A percentile compares a stretch with the other conserved stretches of the same genome.
These are phyloP conservation scores for Phytoseiulus persimilis DNA, from an alignment of 2,888 invertebrate species.

Conservation along the genomic window DNA sequence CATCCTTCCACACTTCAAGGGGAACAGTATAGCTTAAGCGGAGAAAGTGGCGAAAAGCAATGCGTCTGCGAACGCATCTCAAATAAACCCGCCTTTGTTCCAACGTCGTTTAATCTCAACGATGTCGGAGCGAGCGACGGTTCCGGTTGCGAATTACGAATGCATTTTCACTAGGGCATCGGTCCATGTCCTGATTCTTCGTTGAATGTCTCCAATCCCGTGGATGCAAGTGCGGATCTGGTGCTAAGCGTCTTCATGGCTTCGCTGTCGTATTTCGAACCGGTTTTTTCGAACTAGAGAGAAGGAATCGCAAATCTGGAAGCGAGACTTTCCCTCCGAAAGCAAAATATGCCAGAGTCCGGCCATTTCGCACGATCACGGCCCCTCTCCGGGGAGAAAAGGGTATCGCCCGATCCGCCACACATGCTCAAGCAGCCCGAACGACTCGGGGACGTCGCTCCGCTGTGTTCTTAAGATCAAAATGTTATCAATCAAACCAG, in stretches of 20 bases:
- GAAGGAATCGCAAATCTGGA: neutral
- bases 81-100: constrained; percentile 5
- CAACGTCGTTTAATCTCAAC: neutral
- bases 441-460: neutral
- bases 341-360: neutral
- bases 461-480: neutral
- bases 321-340: no score
- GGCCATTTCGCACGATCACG: neutral
- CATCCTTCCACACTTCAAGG: neutral
- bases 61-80: neutral
- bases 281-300: neutral
- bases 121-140: neutral
- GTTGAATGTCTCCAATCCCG: neutral
- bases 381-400: neutral
- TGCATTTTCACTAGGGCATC: neutral
- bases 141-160: neutral
- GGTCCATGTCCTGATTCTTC: neutral
- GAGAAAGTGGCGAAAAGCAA: neutral
- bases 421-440: neutral
- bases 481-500: neutral
- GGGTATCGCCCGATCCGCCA: neutral
- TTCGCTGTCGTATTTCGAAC: neutral
- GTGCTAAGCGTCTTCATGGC: no score
- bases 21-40: neutral
- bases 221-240: neutral